Conservation (phyloP, 2,113 vertebrate species). For the Oenanthe oenanthe region DNA sequence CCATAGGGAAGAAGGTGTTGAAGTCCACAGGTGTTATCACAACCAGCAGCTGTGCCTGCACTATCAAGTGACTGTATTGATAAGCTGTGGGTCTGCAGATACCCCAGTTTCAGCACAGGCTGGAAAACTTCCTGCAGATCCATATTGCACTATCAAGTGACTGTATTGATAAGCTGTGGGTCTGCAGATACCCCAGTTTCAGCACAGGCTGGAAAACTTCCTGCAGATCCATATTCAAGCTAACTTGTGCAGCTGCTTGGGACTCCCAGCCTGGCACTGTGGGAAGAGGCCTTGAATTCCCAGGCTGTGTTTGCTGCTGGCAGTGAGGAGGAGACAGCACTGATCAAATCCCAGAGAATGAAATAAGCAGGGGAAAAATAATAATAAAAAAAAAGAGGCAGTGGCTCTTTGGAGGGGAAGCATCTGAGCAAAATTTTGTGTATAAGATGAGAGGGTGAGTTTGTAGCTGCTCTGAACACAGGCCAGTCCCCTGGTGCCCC, state of each 20-base stretch:
- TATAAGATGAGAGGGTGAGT: neutral
- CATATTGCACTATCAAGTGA: neutral
- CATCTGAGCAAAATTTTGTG: neutral
- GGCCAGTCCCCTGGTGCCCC: neutral
- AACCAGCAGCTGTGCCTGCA: neutral
- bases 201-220: neutral
- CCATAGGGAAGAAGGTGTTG: neutral
- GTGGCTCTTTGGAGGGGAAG: neutral
- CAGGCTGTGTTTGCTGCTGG: neutral
- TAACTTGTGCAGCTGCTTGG: neutral
- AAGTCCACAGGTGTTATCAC: neutral
- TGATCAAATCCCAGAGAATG: neutral
- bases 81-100: neutral
- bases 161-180: neutral
- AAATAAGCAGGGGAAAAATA: neutral
- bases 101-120: neutral
- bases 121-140: neutral
- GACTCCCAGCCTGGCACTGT: neutral
- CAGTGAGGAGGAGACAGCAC: neutral
- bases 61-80: neutral
- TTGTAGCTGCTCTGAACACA: neutral
- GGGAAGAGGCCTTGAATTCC: neutral
- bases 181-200: neutral
- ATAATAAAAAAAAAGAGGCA: neutral
- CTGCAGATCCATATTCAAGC: neutral